Conservation (phyloP, 2,113 vertebrate species). For the Myocastor coypus region DNA sequence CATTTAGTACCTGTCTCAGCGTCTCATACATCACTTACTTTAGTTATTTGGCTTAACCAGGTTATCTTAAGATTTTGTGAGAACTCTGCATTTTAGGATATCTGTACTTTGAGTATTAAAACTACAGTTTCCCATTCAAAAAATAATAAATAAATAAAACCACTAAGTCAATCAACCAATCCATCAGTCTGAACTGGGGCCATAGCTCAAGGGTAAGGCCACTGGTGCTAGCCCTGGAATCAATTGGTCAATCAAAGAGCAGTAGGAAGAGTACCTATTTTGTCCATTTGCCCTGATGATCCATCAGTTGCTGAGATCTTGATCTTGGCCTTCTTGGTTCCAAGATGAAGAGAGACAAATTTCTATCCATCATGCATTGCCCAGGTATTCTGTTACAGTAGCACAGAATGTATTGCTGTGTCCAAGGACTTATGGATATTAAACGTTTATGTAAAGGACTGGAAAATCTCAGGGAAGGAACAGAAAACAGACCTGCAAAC, state of each 20-base stretch:
- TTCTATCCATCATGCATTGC: neutral
- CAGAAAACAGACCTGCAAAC: neutral
- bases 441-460: neutral
- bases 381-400: neutral
- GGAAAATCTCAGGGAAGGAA: conserved; percentile 8
- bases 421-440: neutral
- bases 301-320: neutral
- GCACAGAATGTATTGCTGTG: neutral
- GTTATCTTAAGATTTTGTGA: neutral
- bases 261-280: neutral
- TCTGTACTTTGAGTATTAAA: neutral
- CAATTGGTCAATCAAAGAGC: neutral
- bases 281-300: neutral
- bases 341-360: neutral
- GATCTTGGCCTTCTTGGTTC: neutral
- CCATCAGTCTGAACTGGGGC: neutral
- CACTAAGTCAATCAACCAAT: too few relatives aligned
- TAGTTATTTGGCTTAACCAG: conserved; percentile 4
- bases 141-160: too few relatives aligned
- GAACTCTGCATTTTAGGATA: neutral
- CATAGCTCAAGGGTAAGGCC: neutral
- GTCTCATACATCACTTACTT: neutral
- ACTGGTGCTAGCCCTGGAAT: neutral
- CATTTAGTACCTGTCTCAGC: neutral
- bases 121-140: neutral